Conservation (phyloP, 37 sponge, comb jelly and placozoan genomes). For the Beroe ovata region DNA sequence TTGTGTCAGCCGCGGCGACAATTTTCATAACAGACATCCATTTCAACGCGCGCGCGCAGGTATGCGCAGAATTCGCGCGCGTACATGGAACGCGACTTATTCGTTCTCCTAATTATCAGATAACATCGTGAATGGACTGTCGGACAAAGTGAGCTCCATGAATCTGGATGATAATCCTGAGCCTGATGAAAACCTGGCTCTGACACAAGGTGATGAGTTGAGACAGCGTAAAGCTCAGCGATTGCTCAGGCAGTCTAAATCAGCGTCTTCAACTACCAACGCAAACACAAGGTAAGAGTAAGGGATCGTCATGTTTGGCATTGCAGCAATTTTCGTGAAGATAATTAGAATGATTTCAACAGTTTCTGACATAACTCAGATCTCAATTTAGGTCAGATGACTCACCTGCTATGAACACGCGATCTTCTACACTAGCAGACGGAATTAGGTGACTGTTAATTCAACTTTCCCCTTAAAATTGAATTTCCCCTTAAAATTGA, state of each 20-base stretch:
- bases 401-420: constrained; percentile 48
- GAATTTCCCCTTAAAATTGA: no score
- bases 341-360: no score
- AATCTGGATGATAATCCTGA: constrained; percentile 22
- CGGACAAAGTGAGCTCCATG: constrained; percentile 40
- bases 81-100: no score
- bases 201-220: constrained; percentile 51
- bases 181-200: constrained; percentile 3
- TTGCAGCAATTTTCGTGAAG: no score
- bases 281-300: not conserved
- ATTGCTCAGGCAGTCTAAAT: not conserved
- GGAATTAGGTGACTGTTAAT: constrained; percentile 63
- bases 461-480: no score
- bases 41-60: no score
- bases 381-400: constrained; percentile 24
- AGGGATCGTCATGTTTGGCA: no score
- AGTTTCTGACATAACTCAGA: constrained; percentile 1
- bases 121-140: constrained; percentile 49
- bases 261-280: constrained; percentile 18
- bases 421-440: constrained; percentile 34
- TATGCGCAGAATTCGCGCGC: no score
- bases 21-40: no score
- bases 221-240: constrained; percentile 58
- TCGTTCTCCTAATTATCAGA: no score
- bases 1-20: no score